These are phyloP conservation scores for Bucco capensis DNA, from an alignment of 2,113 vertebrate species.

Conservation along the genomic window DNA sequence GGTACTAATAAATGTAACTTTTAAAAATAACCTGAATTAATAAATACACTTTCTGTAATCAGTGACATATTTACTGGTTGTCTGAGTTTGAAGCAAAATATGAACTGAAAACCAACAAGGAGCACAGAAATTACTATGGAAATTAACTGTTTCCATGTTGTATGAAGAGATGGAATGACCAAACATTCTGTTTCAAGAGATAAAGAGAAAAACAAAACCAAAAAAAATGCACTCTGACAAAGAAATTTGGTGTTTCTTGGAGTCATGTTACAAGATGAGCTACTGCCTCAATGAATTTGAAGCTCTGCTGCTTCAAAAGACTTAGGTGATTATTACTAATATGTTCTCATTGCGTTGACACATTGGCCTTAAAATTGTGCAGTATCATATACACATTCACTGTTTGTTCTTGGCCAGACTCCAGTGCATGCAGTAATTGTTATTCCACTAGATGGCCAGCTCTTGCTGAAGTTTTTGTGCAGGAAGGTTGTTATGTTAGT, in stretches of 20 bases:
- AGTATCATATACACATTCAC: not conserved
- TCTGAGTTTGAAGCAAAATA: not conserved
- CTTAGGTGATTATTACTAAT: not conserved
- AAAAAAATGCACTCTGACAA: not conserved
- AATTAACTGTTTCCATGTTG: not conserved
- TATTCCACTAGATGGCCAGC: not conserved
- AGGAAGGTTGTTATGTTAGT: not conserved
- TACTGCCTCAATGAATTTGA: not conserved
- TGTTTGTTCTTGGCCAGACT: not conserved
- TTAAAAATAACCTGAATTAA: not conserved
- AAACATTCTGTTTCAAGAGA: not conserved
- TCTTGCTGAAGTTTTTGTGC: not conserved
- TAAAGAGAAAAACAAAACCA: not conserved
- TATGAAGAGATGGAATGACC: not conserved
- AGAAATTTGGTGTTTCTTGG: not conserved
- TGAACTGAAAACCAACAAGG: not conserved
- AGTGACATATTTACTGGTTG: not conserved
- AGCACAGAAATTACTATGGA: not conserved
- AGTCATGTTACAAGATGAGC: not conserved
- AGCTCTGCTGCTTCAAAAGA: not conserved
- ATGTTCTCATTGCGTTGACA: not conserved
- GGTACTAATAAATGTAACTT: not conserved
- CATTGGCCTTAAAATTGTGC: not conserved
- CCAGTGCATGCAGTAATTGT: not conserved
- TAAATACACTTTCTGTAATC: not conserved